phyloP scores from a whole-genome alignment of 2,888 invertebrate species.

The Calameuta filiformis region DNA sequence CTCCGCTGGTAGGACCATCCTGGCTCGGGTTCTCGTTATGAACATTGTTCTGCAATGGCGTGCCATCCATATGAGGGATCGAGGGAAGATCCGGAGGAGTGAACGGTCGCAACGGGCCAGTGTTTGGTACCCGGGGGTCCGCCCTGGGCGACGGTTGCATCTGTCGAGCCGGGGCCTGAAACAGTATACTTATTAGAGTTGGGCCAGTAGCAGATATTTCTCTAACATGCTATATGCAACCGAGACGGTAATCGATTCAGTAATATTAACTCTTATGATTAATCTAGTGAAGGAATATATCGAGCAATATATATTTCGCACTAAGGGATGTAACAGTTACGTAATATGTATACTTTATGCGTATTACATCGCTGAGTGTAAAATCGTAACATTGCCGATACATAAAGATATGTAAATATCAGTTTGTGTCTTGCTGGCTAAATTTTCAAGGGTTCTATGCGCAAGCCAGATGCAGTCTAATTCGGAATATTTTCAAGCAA shows the following conservation, averaged over 20 bases:
- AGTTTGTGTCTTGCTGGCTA: background rate
- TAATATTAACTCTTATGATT: background rate
- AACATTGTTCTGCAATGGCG: slow-evolving; percentile 39
- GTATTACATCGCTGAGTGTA: background rate
- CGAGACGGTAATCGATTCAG: background rate
- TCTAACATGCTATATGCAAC: background rate
- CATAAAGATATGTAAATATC: background rate
- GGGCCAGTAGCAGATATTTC: background rate
- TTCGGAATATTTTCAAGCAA: background rate
- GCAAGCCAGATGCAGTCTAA: background rate
- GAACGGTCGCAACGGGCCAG: slow-evolving; percentile 52
- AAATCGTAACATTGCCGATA: too few relatives aligned
- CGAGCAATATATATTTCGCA: background rate
- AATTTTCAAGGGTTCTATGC: background rate
- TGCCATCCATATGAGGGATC: slow-evolving; percentile 64
- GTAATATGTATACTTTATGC: background rate
- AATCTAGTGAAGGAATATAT: background rate
- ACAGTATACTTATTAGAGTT: slow-evolving; percentile 11
- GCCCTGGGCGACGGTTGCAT: slow-evolving; percentile 61
- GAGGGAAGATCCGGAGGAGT: slow-evolving; percentile 61
- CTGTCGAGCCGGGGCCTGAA: slow-evolving; percentile 59
- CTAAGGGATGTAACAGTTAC: background rate
- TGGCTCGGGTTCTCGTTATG: slow-evolving; percentile 43
- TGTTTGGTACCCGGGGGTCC: slow-evolving; percentile 51
- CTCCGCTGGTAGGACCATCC: slow-evolving; percentile 15